phyloP scores from a whole-genome alignment of 2,113 vertebrate species.

The Abramis brama region DNA sequence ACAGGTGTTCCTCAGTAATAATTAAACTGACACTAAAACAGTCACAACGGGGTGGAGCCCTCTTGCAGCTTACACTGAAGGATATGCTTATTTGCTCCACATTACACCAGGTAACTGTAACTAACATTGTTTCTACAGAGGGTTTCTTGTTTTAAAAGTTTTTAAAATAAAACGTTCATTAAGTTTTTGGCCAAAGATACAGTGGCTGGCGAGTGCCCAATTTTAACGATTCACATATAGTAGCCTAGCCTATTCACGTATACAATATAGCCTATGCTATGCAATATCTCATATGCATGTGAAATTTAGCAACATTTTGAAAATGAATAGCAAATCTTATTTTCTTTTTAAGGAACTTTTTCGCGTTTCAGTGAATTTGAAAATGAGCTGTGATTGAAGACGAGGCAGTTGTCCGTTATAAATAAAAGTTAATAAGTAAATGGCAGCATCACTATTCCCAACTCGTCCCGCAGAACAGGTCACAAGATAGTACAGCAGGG shows the following conservation, averaged over 20 bases:
- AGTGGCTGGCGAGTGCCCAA: not conserved
- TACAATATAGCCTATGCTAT: not conserved
- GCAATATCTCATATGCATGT: not conserved
- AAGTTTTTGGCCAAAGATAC: not conserved
- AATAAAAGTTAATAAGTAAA: no score
- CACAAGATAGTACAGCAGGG: no score
- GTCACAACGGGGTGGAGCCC: not conserved
- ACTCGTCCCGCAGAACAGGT: no score
- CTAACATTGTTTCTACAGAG: not conserved
- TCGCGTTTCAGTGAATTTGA: not conserved
- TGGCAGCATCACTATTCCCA: no score
- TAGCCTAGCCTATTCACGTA: not conserved
- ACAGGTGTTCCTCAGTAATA: conserved; percentile 69
- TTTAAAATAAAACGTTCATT: not conserved
- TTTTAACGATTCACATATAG: not conserved
- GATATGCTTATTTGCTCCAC: conserved; percentile 1
- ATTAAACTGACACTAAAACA: conserved; percentile 66
- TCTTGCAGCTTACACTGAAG: not conserved
- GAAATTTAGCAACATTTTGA: not conserved
- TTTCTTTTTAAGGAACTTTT: not conserved
- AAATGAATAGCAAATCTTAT: not conserved
- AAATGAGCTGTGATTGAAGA: no score
- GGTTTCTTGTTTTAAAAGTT: not conserved
- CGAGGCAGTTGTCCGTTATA: no score
- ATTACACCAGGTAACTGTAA: conserved; percentile 20